A percentile compares a stretch with the other conserved stretches of the same genome.
These are phyloP conservation scores for Drosophila fulvimacula DNA, from an alignment of 2,888 invertebrate genomes.

Conservation along the genomic window DNA sequence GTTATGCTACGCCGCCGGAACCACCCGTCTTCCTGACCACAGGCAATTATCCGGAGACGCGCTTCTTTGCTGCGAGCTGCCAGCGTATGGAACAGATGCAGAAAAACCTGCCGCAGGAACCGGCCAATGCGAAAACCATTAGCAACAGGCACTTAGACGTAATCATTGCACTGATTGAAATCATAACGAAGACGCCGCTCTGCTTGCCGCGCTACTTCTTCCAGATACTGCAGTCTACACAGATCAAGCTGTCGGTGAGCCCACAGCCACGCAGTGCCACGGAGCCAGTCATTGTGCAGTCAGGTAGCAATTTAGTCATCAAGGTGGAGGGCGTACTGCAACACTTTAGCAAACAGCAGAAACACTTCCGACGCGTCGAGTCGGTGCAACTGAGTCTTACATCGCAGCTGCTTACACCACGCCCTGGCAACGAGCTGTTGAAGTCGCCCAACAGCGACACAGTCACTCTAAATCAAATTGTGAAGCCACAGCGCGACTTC, in stretches of 20 bases:
- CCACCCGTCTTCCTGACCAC: conserved; percentile 82
- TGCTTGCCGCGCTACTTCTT: conserved; percentile 92
- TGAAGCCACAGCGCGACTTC: conserved; percentile 96
- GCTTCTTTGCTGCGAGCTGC: conserved; percentile 82
- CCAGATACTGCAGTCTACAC: conserved; percentile 93
- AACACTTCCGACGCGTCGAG: conserved; percentile 89
- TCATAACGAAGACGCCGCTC: conserved; percentile 88
- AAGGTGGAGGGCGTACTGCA: conserved; percentile 97
- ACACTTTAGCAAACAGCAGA: conserved; percentile 88
- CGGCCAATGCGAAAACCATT: conserved; percentile 82
- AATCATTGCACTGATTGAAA: conserved; percentile 87
- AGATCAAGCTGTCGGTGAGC: conserved; percentile 92
- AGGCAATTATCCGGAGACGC: conserved; percentile 84
- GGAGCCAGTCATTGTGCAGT: conserved; percentile 93
- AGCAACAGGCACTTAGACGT: conserved; percentile 86
- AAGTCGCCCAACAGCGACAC: conserved; percentile 80
- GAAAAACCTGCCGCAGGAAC: conserved; percentile 82
- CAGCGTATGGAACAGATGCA: conserved; percentile 82
- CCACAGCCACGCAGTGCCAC: conserved; percentile 92
- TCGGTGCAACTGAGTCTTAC: conserved; percentile 90
- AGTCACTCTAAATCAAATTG: conserved; percentile 90
- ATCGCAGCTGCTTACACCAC: conserved; percentile 87
- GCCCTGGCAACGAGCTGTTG: conserved; percentile 63
- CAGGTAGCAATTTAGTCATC: conserved; percentile 93
- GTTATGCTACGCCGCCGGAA: conserved; percentile 84